Base-by-base conservation (phyloP, 2,113 vertebrate species). In the Ramphastos sulfuratus region DNA sequence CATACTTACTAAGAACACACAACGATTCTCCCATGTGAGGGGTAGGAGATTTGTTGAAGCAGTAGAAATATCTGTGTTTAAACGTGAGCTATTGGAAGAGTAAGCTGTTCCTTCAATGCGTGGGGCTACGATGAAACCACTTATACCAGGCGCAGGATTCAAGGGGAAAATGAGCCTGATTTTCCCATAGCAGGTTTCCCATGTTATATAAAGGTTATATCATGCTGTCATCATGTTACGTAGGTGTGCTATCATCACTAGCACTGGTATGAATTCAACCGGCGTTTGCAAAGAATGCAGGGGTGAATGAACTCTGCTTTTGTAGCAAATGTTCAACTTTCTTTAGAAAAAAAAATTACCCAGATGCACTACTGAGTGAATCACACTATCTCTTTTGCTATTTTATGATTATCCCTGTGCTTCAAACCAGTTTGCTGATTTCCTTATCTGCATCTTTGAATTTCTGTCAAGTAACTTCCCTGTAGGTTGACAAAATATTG, bases 381-480 rank as follows among this genome's bases (percentile, higher is more conserved):
- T 56, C 39, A 73, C 25, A 56, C 42, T 60, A 76, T 44, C 18
- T 64, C 19, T 55, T 85, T 33, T 63, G 19, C 76, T 81, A 55
- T 67, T 90, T 69, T 69, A 67, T 0, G 0, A 77, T 54, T 24
- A 85, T 46, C 87, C 77, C 37, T 91, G 64, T 54, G 64, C 65
- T 85, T 94, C 65, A 76, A 66, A 76, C 7, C 30, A 81, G 61
- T 67, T 87, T 83, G 33, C 60, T 79, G 33, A 80, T 91, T 96
- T 92, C 85, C 72, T 54, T 48, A 79, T 90, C 77, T 87, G 58
- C 72, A 72, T 91, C 69, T 90, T 85, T 78, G 87, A 82, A 87
- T 82, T 86, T 39, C 35, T 77, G 87, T 90, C 82, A 83, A 48
- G 16, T 81, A 42, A 77, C 31, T 85, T 92, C 67, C 21, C 58